phyloP scores from a whole-genome alignment of 2,797 vertebrate species.

The Pseudochaenichthys georgianus region DNA sequence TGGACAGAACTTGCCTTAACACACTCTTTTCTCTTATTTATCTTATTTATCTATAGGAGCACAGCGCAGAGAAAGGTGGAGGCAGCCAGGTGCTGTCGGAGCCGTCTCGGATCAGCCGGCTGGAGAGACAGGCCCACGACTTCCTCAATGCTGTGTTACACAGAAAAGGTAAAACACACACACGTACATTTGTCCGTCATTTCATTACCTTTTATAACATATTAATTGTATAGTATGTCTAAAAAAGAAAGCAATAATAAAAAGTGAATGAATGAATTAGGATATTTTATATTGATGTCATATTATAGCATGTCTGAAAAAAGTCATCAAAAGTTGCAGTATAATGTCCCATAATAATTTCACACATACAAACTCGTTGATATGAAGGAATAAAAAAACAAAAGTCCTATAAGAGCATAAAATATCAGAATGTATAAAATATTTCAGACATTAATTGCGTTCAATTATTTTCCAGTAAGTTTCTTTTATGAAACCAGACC shows the following conservation, averaged over 20 bases:
- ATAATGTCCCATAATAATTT: too few species aligned
- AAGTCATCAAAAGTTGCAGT: too few species aligned
- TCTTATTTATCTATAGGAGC: slow-evolving; percentile 82
- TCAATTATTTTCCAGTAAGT: slow-evolving; percentile 12
- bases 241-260: too few species aligned
- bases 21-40: too few species aligned
- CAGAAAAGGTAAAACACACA: slow-evolving; percentile 90
- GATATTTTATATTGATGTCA: too few species aligned
- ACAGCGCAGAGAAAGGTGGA: slow-evolving; percentile 89
- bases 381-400: too few species aligned
- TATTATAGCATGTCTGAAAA: too few species aligned
- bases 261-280: too few species aligned
- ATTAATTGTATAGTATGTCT: too few species aligned
- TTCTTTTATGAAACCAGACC: neutral
- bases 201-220: neutral
- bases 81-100: slow-evolving; percentile 92
- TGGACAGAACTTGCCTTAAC: slow-evolving; percentile 1
- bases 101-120: slow-evolving; percentile 93
- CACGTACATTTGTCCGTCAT: slow-evolving; percentile 1
- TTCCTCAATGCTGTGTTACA: slow-evolving; percentile 99
- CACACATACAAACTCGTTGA: too few species aligned
- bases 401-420: slow-evolving; percentile 6
- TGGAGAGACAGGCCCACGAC: slow-evolving; percentile 97
- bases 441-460: slow-evolving; percentile 1
- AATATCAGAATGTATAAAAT: slow-evolving; percentile 7